Evolutionary conservation across 2,888 invertebrate genomes (phyloP), one percentile per base, ranked within the genome.

Genomic region (Tolmerus cingulatus): DNA sequence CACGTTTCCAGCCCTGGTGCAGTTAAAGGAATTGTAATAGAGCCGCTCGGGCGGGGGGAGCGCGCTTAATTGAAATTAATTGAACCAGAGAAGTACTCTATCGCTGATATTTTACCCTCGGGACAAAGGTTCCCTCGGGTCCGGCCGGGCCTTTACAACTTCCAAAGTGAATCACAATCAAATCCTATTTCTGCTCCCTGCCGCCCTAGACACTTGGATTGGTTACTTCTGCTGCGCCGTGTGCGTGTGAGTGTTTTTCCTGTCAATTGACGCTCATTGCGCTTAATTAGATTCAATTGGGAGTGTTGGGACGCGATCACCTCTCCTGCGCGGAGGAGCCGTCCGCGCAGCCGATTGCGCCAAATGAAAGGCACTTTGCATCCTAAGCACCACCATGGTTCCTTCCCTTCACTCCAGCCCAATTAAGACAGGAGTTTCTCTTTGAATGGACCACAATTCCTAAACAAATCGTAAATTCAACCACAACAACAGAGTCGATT

Each of bases 51-150:
- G 66, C 7, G 23, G 19, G 23, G 66, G 66, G 66, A 66, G 66
- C 66, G 1, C 81, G 27, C 74, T 79, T 87, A 87, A 87, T 87
- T 87, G 87, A 87, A 81, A 81, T 87, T 87, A 87, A 87, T 87
- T 87, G 81, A 87, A 79, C 57, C 27, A 87, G 74, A 79, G 79
- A 87, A 79, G 87, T 77, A 43, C 74, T 66, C 66, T 55, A 78
- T 23, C 74, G 46, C 51, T 66, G 87, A 81, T 34, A 87, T 40
- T 12, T 40, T 79, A 87, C 87, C 87, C 87, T 87, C 74, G 55
- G 77, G 57, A 77, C 78, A 78, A 74, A 51, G 34, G 51, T 86
- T 77, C 40, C 46, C 77, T 23, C 34, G 23, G 40, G 77, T 55
- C 37, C 66, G 66, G 66, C 23, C 12, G 66, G 27, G 66, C 27